Evolutionary conservation across 2,797 vertebrate genomes (phyloP).

Genomic region (Dipus sagitta): DNA sequence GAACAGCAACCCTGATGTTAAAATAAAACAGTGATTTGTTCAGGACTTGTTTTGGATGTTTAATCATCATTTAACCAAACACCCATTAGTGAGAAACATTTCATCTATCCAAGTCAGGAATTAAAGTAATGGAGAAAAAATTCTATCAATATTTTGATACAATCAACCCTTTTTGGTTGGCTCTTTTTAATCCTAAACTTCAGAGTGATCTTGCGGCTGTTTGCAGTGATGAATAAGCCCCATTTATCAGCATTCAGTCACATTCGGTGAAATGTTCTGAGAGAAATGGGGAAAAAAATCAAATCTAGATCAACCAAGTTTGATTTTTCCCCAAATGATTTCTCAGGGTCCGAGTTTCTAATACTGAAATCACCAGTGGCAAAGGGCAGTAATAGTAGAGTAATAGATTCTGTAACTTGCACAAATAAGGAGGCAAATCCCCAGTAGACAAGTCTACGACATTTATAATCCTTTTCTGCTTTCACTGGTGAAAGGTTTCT

Average conservation of each 20-base stretch:
- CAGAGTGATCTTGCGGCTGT: neutral
- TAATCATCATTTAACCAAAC: neutral
- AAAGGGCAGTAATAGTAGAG: neutral
- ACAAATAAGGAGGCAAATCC: neutral
- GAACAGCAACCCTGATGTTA: neutral
- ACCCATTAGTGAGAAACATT: neutral
- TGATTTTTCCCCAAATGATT: neutral
- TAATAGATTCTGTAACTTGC: neutral
- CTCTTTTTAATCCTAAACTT: conserved; percentile 44
- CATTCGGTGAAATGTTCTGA: conserved; percentile 19
- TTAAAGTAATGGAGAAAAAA: conserved; percentile 43
- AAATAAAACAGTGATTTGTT: conserved; percentile 71
- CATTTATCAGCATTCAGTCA: conserved; percentile 31
- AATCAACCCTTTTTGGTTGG: conserved; percentile 4
- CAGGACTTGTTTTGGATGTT: conserved; percentile 10
- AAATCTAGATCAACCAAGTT: neutral
- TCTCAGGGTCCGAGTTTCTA: neutral
- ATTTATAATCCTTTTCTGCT: neutral
- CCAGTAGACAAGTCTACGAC: neutral
- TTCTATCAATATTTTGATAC: neutral
- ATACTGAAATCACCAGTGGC: neutral
- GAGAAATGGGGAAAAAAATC: neutral
- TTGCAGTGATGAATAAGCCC: neutral
- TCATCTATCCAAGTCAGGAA: conserved; percentile 8
- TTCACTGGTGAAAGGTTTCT: neutral